phyloP scores from a whole-genome alignment of 1,140 invertebrate genomes.

The Belonocnema kinseyi region DNA sequence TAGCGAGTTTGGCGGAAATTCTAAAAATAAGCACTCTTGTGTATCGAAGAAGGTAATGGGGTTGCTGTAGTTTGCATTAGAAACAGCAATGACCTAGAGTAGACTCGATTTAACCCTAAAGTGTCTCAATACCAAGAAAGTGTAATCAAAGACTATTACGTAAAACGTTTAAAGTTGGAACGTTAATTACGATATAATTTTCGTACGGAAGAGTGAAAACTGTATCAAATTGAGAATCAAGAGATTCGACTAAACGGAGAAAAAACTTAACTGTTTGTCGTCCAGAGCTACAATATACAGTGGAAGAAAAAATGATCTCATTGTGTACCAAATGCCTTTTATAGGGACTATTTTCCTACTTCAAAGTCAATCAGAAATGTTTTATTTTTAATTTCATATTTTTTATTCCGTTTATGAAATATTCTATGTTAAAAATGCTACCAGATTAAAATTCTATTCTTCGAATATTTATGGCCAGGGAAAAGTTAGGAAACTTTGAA shows the following conservation, averaged over 20 bases:
- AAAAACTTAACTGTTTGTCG: neutral
- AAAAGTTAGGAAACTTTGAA: neutral
- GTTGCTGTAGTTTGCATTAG: neutral
- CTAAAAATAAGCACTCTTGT: conserved; percentile 6
- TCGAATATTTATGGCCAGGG: neutral
- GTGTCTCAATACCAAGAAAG: neutral
- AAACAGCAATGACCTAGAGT: neutral
- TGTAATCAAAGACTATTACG: neutral
- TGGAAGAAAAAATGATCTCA: neutral
- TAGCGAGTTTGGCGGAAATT: neutral
- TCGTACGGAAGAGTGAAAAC: neutral
- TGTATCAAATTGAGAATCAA: neutral
- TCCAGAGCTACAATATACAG: neutral
- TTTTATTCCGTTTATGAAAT: no score
- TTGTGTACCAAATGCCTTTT: neutral
- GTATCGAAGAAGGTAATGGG: conserved; percentile 6
- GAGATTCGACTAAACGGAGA: neutral
- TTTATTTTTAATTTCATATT: no score
- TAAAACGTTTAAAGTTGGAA: neutral
- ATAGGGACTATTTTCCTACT: neutral
- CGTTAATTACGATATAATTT: neutral
- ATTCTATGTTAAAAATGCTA: no score
- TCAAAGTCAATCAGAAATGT: neutral
- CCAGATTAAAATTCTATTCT: neutral
- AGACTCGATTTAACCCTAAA: neutral